phyloP scores from a whole-genome alignment of 2,113 vertebrate species.

The Loxodonta africana region DNA sequence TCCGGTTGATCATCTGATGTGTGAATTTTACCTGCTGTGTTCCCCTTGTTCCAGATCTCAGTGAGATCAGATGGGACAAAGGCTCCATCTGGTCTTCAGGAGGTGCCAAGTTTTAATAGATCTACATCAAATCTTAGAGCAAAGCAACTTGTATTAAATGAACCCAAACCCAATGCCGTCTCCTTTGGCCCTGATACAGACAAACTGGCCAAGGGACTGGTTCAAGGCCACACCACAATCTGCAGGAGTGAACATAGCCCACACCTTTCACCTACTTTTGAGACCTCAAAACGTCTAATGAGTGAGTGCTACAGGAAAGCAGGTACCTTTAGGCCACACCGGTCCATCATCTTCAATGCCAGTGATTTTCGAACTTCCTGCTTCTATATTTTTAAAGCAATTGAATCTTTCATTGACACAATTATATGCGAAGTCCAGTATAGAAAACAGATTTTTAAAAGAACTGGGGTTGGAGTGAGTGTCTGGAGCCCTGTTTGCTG shows the following conservation, averaged over 20 bases:
- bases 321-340: neutral
- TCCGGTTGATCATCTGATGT: neutral
- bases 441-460: conserved; percentile 40
- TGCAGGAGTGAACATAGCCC: neutral
- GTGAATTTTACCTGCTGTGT: neutral
- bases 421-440: neutral
- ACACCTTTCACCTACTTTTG: neutral
- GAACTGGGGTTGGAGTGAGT: neutral
- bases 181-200: neutral
- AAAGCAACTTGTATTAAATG: neutral
- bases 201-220: neutral
- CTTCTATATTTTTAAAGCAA: conserved; percentile 18
- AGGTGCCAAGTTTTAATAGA: neutral
- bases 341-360: neutral
- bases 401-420: conserved; percentile 1
- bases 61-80: neutral
- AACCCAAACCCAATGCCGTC: neutral
- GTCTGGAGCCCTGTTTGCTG: conserved; percentile 3
- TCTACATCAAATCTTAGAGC: neutral
- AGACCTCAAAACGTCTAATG: neutral
- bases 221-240: neutral
- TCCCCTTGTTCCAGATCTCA: conserved; percentile 10
- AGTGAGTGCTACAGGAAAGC: neutral
- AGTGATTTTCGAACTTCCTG: conserved; percentile 34
- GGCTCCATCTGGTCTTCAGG: neutral